Evolutionary conservation across 1,140 invertebrate species (phyloP).

Genomic region (Sinonovacula constricta): DNA sequence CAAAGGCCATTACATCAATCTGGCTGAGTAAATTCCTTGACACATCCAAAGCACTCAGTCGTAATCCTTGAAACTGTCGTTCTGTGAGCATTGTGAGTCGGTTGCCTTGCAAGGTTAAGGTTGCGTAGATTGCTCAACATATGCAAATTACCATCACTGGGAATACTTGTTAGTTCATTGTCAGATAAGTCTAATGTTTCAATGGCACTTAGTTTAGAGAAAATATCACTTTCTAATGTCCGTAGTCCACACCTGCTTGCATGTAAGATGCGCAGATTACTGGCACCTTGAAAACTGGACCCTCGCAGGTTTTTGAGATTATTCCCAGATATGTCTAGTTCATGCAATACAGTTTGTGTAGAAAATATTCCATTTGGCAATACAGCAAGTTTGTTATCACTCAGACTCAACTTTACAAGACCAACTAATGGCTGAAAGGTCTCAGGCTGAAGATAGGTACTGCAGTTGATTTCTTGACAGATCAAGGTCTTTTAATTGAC

Average conservation of each 20-base stretch:
- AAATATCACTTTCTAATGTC: conserved; percentile 38
- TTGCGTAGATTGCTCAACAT: conserved; percentile 22
- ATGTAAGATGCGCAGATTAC: conserved; percentile 13
- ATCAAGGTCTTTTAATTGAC: conserved; percentile 3
- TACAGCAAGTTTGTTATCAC: conserved; percentile 20
- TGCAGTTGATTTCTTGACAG: conserved; percentile 23
- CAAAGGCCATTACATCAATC: conserved; percentile 19
- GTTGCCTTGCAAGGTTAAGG: conserved; percentile 23
- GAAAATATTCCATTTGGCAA: conserved; percentile 34
- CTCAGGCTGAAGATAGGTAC: conserved; percentile 9
- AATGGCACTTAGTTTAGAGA: conserved; percentile 8
- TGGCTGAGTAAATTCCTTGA: conserved; percentile 26
- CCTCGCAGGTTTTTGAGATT: conserved; percentile 28
- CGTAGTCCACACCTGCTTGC: conserved; percentile 19
- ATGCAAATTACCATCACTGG: conserved; percentile 6
- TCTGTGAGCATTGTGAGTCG: conserved; percentile 14
- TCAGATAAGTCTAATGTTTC: conserved; percentile 35
- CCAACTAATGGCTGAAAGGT: background rate
- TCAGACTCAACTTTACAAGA: conserved; percentile 10
- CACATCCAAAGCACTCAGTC: conserved; percentile 29
- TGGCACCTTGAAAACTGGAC: conserved; percentile 16
- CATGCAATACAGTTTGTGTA: conserved; percentile 15
- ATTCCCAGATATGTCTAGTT: conserved; percentile 22
- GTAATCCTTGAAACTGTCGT: conserved; percentile 29
- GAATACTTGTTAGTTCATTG: conserved; percentile 27